Evolutionary conservation across 2,113 vertebrate species (phyloP), one percentile per base, ranked within the genome.

Genomic region (Notarius quadriscutis): DNA sequence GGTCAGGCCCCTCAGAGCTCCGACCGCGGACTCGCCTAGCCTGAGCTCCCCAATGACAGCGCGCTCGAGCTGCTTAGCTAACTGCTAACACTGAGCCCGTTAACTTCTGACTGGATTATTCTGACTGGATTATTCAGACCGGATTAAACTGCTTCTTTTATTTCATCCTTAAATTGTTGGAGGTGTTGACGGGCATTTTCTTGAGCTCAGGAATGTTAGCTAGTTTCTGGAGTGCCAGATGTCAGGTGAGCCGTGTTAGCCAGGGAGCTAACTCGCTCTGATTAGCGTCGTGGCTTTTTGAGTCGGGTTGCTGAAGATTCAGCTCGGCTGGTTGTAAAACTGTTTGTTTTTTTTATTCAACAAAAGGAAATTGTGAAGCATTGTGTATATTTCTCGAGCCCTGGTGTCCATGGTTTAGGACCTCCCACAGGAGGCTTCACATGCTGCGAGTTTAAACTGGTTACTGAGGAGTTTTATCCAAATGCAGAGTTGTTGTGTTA

Each of bases 41-140:
- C 88, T 27, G 89, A 86, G 90, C 87, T 87, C 88, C 90, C 92
- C 93, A 75, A 91, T 95, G 95, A 95, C 95, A 94, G 94, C 91
- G 94, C 94, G 92, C 93, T 90, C 57, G 5, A 25, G 58, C 27
- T 60, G 4, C 9, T 60, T 41, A 60, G 57, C 57, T 81, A 81
- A 81, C 58, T 0, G 55, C 79, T 81, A 60, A 62, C 57, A 5
- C 30, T 20, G 62, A 81, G 41, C 58, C 0, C 1, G 1, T 25
- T 81, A 6, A 9, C 3, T 41, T 20, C 7, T 2, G 30, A 22
- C 14, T 18, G 15, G 22, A 0, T 41, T 34, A 34, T 80, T 11
- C 0, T 2, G 30, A 22, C 14, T 18, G 15, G 22, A 0, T 41
- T 34, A 34, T 80, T 11, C 0, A 57, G 20, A 34, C 2, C 58